Evolutionary conservation across 1,140 invertebrate species (phyloP), one percentile per base, ranked within the genome.

Genomic region (Drosophila orosa): DNA sequence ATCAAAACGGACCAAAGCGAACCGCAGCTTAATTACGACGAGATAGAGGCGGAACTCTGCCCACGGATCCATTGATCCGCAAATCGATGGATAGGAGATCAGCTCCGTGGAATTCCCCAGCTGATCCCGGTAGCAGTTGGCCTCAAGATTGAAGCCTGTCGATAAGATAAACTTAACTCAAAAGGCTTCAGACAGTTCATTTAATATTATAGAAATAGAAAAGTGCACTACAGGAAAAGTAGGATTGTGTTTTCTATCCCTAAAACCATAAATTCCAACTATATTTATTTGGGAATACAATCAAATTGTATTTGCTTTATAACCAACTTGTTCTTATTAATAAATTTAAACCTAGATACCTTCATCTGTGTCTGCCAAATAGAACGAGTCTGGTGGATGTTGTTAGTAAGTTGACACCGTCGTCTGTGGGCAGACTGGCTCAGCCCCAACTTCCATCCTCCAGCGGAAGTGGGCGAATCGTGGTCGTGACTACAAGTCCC

Each of bases 381-480:
- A 50, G 27, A 50, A 29, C 31, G 17, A 15, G 12, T 33, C 33
- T 37, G 24, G 6, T 48, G 35, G 12, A 47, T 17, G 25, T 44
- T 24, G 27, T 50, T 25, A 52, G 61, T 22, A 22, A 47, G 66
- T 75, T 59, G 71, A 68, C 75, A 78, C 19, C 45, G 24, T 24
- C 50, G 24, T 45, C 58, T 50, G 80, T 85, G 74, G 78, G 78
- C 47, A 78, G 78, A 69, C 48, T 60, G 39, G 33, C 50, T 55
- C 13, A 25, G 29, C 42, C 37, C 42, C 55, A 50, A 62, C 73
- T 63, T 71, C 74, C 75, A 71, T 78, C 75, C 75, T 35, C 35
- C 67, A 83, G 47, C 79, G 84, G 84, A 87, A 87, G 80, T 89
- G 84, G 79, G 79, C 73, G 78, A 78, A 22, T 69, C 22, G 65